Evolutionary conservation across 2,113 vertebrate genomes (phyloP).

Genomic region (Lanius collurio): DNA sequence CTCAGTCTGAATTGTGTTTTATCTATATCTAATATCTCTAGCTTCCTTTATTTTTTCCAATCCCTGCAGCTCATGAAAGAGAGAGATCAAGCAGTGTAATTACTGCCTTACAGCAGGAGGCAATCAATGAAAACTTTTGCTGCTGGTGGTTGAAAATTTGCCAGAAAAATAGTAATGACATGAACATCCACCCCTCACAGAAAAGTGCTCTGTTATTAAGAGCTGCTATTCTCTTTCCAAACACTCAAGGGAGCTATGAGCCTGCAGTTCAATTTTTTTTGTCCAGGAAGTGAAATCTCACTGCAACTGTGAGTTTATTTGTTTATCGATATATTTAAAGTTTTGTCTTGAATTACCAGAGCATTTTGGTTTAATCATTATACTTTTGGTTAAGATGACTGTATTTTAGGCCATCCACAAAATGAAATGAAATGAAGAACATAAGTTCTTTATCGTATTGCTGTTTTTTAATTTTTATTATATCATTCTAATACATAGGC

Average conservation of each 20-base stretch:
- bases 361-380: not conserved
- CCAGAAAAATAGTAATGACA: constrained; percentile 28
- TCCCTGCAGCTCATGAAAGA: not conserved
- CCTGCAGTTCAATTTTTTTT: constrained; percentile 39
- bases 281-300: constrained; percentile 9
- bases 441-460: not conserved
- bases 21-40: not conserved
- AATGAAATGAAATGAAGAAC: not conserved
- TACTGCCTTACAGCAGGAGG: not conserved
- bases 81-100: not conserved
- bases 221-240: constrained; percentile 56
- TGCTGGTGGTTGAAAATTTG: constrained; percentile 35
- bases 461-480: not conserved
- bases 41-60: not conserved
- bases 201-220: constrained; percentile 38
- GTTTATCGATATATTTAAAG: not conserved
- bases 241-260: constrained; percentile 68
- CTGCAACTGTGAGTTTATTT: not conserved
- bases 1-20: not conserved
- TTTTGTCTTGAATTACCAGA: not conserved
- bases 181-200: not conserved
- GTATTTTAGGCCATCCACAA: not conserved
- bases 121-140: constrained; percentile 42
- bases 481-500: not conserved
- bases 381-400: not conserved